Evolutionary conservation across 2,888 invertebrate species (phyloP).

Genomic region (Achlya flavicornis): DNA sequence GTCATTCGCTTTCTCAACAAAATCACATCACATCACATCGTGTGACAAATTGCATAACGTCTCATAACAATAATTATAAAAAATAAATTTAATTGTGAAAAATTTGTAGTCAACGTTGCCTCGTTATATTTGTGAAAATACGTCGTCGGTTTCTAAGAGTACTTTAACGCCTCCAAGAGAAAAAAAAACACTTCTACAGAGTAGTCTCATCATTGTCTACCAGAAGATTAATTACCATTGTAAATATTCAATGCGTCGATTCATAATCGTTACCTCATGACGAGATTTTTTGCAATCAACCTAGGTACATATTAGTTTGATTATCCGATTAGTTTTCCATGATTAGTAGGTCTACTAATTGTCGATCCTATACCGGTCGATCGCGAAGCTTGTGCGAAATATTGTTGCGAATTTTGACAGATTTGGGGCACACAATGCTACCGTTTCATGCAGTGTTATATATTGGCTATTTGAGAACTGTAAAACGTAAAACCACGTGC

Average conservation of each 20-base stretch:
- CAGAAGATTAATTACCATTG: constrained; percentile 67
- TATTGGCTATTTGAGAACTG: background rate
- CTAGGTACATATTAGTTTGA: constrained; percentile 32
- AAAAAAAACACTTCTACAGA: constrained; percentile 48
- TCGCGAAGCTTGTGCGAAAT: constrained; percentile 66
- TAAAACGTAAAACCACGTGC: constrained; percentile 20
- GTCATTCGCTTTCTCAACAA: constrained; percentile 63
- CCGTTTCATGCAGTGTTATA: background rate
- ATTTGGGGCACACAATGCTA: constrained; percentile 28
- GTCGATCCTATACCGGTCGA: constrained; percentile 21
- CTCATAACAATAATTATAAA: constrained; percentile 49
- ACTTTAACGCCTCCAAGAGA: constrained; percentile 35
- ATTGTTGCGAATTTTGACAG: constrained; percentile 51
- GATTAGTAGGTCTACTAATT: constrained; percentile 23
- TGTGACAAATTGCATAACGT: constrained; percentile 64
- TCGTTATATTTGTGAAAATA: constrained; percentile 23
- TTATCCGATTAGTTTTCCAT: constrained; percentile 35
- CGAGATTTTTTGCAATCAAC: constrained; percentile 46
- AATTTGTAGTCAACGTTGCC: constrained; percentile 27
- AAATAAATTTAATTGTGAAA: constrained; percentile 56
- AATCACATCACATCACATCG: constrained; percentile 44
- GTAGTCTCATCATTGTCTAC: constrained; percentile 63
- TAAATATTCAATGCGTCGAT: constrained; percentile 67
- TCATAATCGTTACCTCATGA: constrained; percentile 57
- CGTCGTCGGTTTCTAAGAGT: constrained; percentile 27